A percentile compares a stretch with the other conserved stretches of the same genome.
These are phyloP conservation scores for Drosophila sucinea DNA, from an alignment of 1,140 invertebrate species.

Conservation along the genomic window DNA sequence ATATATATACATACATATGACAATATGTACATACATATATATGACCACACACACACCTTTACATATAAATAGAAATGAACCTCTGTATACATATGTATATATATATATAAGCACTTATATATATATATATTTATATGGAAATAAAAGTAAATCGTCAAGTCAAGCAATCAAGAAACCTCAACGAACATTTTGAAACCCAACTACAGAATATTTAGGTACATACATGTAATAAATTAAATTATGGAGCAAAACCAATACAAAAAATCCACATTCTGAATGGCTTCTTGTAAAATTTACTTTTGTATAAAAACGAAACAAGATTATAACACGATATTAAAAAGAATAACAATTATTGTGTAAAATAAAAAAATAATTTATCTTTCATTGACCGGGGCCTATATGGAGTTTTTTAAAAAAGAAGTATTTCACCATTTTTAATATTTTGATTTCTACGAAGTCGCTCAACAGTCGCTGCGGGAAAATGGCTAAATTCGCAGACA, in stretches of 20 bases:
- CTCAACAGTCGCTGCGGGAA: too few relatives aligned
- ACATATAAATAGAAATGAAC: conserved; percentile 36
- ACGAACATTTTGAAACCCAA: conserved; percentile 63
- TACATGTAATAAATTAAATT: conserved; percentile 32
- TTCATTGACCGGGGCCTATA: too few relatives aligned
- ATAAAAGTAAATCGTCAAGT: conserved; percentile 59
- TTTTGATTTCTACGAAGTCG: too few relatives aligned
- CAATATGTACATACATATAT: conserved; percentile 34
- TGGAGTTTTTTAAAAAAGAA: too few relatives aligned
- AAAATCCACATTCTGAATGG: conserved; percentile 42
- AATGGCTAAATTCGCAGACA: too few relatives aligned
- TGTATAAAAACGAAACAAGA: conserved; percentile 61
- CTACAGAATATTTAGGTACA: conserved; percentile 51
- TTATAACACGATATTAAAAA: conserved; percentile 73
- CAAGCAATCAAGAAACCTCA: conserved; percentile 78
- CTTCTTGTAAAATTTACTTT: conserved; percentile 78
- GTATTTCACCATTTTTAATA: too few relatives aligned
- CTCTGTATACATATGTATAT: not conserved
- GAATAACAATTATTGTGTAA: conserved; percentile 24
- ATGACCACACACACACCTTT: conserved; percentile 46
- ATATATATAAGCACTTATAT: too few relatives aligned
- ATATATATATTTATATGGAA: conserved; percentile 30
- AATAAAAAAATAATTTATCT: not conserved
- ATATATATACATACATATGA: conserved; percentile 51
- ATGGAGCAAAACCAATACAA: conserved; percentile 22